Percentiles rank a stretch among this genome's conserved stretches.
These are phyloP conservation scores for Troides oblongomaculatus DNA, from an alignment of 2,888 invertebrate genomes.

Conservation along the genomic window DNA sequence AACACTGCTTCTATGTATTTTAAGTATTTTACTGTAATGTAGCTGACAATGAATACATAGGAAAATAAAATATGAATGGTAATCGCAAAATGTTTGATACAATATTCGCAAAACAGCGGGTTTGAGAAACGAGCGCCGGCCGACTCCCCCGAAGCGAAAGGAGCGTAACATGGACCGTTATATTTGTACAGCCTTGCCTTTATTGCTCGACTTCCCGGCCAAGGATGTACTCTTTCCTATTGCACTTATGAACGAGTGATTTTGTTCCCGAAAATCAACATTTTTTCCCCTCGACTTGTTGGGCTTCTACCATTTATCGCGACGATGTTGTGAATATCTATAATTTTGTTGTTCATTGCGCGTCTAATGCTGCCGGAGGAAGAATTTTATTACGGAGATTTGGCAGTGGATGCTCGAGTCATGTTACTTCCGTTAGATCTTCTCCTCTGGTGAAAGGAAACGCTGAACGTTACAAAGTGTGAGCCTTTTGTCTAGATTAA, in stretches of 20 bases:
- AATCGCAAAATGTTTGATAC: slow-evolving; percentile 6
- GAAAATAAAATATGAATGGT: neutral
- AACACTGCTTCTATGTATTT: too few species aligned
- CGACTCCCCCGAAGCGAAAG: slow-evolving; percentile 11
- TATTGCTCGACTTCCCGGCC: slow-evolving; percentile 33
- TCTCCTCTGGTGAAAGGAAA: slow-evolving; percentile 51
- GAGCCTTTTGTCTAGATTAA: slow-evolving; percentile 76
- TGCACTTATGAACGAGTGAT: slow-evolving; percentile 62
- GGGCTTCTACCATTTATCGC: slow-evolving; percentile 41
- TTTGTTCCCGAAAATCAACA: slow-evolving; percentile 63
- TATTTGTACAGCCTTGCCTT: slow-evolving; percentile 32
- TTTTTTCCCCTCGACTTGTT: slow-evolving; percentile 59
- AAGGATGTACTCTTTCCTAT: slow-evolving; percentile 51
- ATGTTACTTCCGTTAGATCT: slow-evolving; percentile 34
- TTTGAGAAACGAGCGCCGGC: slow-evolving; percentile 8
- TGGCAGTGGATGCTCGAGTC: slow-evolving; percentile 46
- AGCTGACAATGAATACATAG: too few species aligned
- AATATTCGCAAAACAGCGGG: slow-evolving; percentile 1
- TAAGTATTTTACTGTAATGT: too few species aligned
- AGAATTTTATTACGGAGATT: neutral
- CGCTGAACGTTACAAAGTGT: slow-evolving; percentile 78
- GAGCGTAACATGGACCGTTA: slow-evolving; percentile 30
- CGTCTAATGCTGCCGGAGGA: neutral
- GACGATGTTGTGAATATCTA: slow-evolving; percentile 46
- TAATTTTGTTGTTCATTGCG: slow-evolving; percentile 40